Evolutionary conservation across 2,888 invertebrate genomes (phyloP).

Genomic region (Platycheirus albimanus): DNA sequence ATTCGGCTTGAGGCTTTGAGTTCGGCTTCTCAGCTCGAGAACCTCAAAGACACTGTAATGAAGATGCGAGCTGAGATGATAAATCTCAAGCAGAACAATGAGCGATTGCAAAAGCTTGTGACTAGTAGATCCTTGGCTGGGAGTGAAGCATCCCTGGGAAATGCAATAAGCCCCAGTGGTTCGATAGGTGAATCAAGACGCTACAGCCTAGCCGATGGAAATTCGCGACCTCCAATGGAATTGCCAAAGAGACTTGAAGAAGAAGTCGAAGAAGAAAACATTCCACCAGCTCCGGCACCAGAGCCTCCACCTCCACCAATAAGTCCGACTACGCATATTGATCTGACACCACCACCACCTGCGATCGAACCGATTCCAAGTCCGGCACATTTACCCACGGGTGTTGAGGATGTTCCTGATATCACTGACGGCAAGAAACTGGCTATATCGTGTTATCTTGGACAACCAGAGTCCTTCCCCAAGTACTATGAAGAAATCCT

Average conservation of each 20-base stretch:
- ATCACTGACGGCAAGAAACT: conserved; percentile 93
- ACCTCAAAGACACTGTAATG: conserved; percentile 97
- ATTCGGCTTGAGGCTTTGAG: conserved; percentile 97
- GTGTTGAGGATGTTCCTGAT: conserved; percentile 86
- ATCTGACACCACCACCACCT: conserved; percentile 82
- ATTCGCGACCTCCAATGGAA: conserved; percentile 82
- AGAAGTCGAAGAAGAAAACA: conserved; percentile 82
- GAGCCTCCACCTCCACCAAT: conserved; percentile 81
- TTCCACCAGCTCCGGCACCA: conserved; percentile 82
- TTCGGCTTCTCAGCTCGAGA: conserved; percentile 98
- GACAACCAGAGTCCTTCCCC: conserved; percentile 90
- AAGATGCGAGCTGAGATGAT: conserved; percentile 98
- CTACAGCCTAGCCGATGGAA: conserved; percentile 85
- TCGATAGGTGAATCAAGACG: conserved; percentile 84
- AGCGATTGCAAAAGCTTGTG: conserved; percentile 94
- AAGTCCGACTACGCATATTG: conserved; percentile 81
- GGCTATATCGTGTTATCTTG: conserved; percentile 93
- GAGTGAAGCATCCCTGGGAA: conserved; percentile 85
- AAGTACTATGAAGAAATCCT: conserved; percentile 87
- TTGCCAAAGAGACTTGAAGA: conserved; percentile 81
- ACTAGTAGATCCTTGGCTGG: conserved; percentile 86
- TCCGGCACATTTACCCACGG: conserved; percentile 80
- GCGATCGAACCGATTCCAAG: conserved; percentile 80
- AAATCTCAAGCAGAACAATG: conserved; percentile 97
- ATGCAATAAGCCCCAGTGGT: conserved; percentile 82